These are phyloP conservation scores for Pseudococcus longispinus DNA, from an alignment of 2,888 invertebrate species.

Conservation along the genomic window DNA sequence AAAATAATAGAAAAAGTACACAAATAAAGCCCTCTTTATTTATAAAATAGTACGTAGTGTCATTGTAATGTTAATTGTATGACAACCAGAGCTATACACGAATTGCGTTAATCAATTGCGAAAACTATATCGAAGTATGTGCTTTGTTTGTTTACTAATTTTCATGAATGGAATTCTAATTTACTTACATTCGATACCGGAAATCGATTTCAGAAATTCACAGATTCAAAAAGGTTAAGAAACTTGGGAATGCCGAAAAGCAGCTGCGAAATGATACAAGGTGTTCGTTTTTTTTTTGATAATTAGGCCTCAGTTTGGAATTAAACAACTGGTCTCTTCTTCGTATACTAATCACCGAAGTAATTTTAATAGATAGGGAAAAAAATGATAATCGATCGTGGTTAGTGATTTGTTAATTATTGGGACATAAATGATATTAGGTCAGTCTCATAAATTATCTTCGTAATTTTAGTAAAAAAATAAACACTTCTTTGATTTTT, in stretches of 20 bases:
- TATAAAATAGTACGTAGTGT: slow-evolving; percentile 37
- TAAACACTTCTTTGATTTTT: too few relatives aligned
- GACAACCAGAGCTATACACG: slow-evolving; percentile 27
- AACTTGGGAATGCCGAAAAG: not conserved
- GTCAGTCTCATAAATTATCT: too few relatives aligned
- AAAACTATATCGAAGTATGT: slow-evolving; percentile 19
- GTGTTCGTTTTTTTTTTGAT: not conserved
- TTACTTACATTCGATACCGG: not conserved
- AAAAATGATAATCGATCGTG: not conserved
- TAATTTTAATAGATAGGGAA: too few relatives aligned
- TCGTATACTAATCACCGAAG: not conserved
- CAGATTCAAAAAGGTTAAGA: not conserved
- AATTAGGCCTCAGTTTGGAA: not conserved
- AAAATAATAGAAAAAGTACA: slow-evolving; percentile 17
- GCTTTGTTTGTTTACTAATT: slow-evolving; percentile 21
- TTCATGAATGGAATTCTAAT: slow-evolving; percentile 24
- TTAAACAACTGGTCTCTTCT: not conserved
- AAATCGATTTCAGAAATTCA: not conserved
- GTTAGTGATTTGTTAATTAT: too few relatives aligned
- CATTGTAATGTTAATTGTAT: slow-evolving; percentile 44
- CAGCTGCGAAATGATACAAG: not conserved
- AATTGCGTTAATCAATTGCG: slow-evolving; percentile 35
- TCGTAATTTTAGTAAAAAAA: too few relatives aligned
- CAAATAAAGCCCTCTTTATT: slow-evolving; percentile 26
- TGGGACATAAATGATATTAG: too few relatives aligned